Evolutionary conservation across 2,888 invertebrate species (phyloP).

Genomic region (Heliconius charithonia): DNA sequence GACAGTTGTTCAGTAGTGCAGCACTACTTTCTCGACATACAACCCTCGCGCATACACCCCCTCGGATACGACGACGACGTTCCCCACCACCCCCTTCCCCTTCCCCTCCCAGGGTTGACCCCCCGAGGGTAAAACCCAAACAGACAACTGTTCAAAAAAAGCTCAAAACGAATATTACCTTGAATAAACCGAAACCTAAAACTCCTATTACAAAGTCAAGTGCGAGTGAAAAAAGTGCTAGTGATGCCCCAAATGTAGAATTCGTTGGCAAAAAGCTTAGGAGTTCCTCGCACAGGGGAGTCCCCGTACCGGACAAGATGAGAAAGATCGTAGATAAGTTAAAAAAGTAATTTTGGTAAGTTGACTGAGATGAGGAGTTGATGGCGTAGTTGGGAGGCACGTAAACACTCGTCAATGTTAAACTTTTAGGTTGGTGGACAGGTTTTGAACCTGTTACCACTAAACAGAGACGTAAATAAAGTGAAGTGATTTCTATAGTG

Average conservation of each 20-base stretch:
- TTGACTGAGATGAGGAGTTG: slow-evolving; percentile 50
- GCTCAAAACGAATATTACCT: slow-evolving; percentile 41
- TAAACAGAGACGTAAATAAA: slow-evolving; percentile 1
- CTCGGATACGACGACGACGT: slow-evolving; percentile 74
- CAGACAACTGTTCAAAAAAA: slow-evolving; percentile 31
- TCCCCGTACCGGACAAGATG: slow-evolving; percentile 74
- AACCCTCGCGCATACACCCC: slow-evolving; percentile 78
- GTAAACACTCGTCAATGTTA: neutral
- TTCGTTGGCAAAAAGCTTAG: slow-evolving; percentile 54
- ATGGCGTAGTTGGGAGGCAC: slow-evolving; percentile 25
- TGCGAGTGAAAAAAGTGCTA: slow-evolving; percentile 51
- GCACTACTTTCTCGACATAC: slow-evolving; percentile 75
- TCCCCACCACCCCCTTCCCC: slow-evolving; percentile 73
- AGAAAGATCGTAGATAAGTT: slow-evolving; percentile 62
- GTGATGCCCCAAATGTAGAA: slow-evolving; percentile 32
- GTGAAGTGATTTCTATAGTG: slow-evolving; percentile 14
- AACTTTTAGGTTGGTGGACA: neutral
- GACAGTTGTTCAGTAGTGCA: slow-evolving; percentile 75
- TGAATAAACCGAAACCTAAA: slow-evolving; percentile 36
- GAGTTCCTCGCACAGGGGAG: slow-evolving; percentile 63
- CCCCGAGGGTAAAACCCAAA: slow-evolving; percentile 48
- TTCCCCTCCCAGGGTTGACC: slow-evolving; percentile 60
- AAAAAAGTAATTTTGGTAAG: slow-evolving; percentile 53
- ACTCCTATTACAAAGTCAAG: slow-evolving; percentile 54
- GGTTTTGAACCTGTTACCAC: slow-evolving; percentile 11